A percentile compares a stretch with the other conserved stretches of the same genome.
phyloP scores from a whole-genome alignment of 2,888 invertebrate species.

The Xanthia icteritia region DNA sequence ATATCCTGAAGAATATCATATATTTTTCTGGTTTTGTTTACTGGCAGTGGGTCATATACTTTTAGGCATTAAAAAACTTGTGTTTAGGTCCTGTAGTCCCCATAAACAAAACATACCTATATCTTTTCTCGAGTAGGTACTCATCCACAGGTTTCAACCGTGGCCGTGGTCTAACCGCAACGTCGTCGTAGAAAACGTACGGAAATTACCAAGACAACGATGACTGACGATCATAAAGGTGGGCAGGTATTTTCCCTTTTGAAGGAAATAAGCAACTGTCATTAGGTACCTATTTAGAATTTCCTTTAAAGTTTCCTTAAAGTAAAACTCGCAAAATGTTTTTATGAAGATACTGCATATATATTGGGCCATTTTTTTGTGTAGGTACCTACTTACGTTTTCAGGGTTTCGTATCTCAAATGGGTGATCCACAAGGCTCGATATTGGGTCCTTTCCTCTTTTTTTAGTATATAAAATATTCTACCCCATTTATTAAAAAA shows the following conservation, averaged over 20 bases:
- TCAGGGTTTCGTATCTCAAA: no score
- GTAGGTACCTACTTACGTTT: background rate
- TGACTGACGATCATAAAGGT: background rate
- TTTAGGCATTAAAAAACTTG: no score
- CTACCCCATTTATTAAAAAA: no score
- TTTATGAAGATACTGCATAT: background rate
- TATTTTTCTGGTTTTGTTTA: no score
- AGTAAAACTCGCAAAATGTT: background rate
- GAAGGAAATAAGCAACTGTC: background rate
- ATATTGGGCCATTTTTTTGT: background rate
- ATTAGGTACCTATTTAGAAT: conserved; percentile 2
- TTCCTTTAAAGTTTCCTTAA: conserved; percentile 6
- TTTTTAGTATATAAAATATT: no score
- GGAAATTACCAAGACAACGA: conserved; percentile 31
- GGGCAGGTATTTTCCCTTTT: conserved; percentile 11
- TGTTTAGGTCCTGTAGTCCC: no score
- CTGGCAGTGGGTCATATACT: no score
- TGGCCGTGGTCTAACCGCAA: background rate
- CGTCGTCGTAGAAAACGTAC: background rate
- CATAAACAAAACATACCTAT: no score
- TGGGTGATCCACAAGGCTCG: no score
- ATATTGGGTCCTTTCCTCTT: no score
- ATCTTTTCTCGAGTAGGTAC: no score
- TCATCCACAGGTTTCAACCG: background rate
- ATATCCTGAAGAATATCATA: no score